Conservation (phyloP, 2,888 invertebrate species). For the Azorinus chamasolen region DNA sequence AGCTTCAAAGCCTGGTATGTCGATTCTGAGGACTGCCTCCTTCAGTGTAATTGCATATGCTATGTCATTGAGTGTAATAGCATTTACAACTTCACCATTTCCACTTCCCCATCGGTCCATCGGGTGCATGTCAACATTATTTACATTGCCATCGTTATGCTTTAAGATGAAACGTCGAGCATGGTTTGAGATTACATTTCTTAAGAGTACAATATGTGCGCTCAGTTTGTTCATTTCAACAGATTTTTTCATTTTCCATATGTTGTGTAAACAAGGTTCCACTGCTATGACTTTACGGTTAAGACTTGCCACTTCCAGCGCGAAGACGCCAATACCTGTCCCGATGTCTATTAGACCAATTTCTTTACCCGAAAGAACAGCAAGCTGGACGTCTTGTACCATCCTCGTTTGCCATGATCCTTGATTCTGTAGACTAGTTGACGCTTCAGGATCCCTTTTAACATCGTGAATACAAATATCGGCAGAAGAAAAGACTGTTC, state of each 20-base stretch:
- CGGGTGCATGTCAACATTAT: neutral
- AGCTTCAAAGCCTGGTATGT: slow-evolving; percentile 44
- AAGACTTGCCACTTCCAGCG: slow-evolving; percentile 44
- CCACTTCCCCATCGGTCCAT: neutral
- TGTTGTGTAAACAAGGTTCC: slow-evolving; percentile 49
- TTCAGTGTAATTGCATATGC: slow-evolving; percentile 31
- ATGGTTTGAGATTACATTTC: slow-evolving; percentile 57
- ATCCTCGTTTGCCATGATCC: slow-evolving; percentile 32
- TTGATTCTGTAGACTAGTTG: slow-evolving; percentile 4
- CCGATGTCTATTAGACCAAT: slow-evolving; percentile 58
- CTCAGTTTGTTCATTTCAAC: slow-evolving; percentile 40
- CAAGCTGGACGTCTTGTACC: slow-evolving; percentile 37
- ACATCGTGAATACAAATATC: slow-evolving; percentile 41
- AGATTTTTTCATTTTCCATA: slow-evolving; percentile 49
- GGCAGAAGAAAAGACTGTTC: slow-evolving; percentile 16
- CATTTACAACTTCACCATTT: slow-evolving; percentile 20
- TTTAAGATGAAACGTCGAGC: slow-evolving; percentile 19
- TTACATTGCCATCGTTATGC: slow-evolving; percentile 24
- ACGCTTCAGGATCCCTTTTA: slow-evolving; percentile 28
- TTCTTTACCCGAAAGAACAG: slow-evolving; percentile 13
- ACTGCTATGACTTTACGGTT: slow-evolving; percentile 56
- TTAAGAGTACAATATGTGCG: slow-evolving; percentile 38
- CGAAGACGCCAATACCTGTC: slow-evolving; percentile 57
- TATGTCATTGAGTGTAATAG: slow-evolving; percentile 57
- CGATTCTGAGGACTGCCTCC: slow-evolving; percentile 60